Evolutionary conservation across 2,797 vertebrate genomes (phyloP).

Genomic region (Discoglossus pictus): DNA sequence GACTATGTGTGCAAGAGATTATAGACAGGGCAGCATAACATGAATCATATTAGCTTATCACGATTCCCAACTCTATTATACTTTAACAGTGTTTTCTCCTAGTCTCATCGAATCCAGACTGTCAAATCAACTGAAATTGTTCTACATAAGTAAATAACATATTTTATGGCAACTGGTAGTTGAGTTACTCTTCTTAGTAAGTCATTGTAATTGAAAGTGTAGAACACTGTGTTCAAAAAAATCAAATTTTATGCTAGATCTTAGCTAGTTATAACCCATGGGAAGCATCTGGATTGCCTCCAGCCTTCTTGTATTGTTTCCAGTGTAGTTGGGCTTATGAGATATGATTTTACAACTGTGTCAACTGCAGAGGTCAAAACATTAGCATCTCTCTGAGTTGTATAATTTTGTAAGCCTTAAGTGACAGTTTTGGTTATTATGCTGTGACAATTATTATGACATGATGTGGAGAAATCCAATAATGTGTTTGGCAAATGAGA

Average conservation of each 20-base stretch:
- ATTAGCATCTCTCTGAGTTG: constrained; percentile 17
- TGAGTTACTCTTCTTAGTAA: not conserved
- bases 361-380: constrained; percentile 25
- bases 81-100: not conserved
- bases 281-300: constrained; percentile 20
- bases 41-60: constrained; percentile 3
- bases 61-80: not conserved
- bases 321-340: constrained; percentile 22
- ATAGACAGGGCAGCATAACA: constrained; percentile 2
- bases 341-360: constrained; percentile 39
- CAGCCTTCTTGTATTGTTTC: constrained; percentile 31
- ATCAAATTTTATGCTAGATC: constrained; percentile 13
- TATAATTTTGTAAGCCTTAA: constrained; percentile 17
- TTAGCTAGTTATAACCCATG: not conserved
- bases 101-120: not conserved
- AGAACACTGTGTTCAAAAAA: not conserved
- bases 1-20: constrained; percentile 22
- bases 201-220: constrained; percentile 14
- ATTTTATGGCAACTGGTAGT: constrained; percentile 21
- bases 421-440: constrained; percentile 14
- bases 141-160: constrained; percentile 8
- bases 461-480: constrained; percentile 38
- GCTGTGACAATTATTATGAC: constrained; percentile 13
- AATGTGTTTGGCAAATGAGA: constrained; percentile 43
- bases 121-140: constrained; percentile 1